A percentile compares a stretch with the other conserved stretches of the same genome.
These are phyloP conservation scores for Diadegma fenestrale DNA, from an alignment of 2,888 invertebrate species.

Conservation along the genomic window DNA sequence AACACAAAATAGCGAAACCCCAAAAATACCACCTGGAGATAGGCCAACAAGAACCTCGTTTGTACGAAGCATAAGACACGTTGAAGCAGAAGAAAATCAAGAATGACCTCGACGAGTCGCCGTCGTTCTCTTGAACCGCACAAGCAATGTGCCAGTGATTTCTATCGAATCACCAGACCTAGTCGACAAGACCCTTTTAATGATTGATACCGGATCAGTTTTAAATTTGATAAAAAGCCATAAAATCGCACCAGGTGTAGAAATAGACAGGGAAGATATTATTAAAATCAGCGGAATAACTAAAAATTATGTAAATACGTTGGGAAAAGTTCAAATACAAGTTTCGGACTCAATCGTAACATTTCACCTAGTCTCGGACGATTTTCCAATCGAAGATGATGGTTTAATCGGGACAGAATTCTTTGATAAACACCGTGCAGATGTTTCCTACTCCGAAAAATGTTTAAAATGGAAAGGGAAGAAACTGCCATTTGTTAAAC, in stretches of 20 bases:
- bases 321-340: slow-evolving; percentile 37
- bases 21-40: too few species aligned
- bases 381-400: slow-evolving; percentile 56
- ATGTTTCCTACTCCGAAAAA: slow-evolving; percentile 36
- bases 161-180: slow-evolving; percentile 10
- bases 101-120: slow-evolving; percentile 10
- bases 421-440: slow-evolving; percentile 26
- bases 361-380: slow-evolving; percentile 51
- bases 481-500: slow-evolving; percentile 44
- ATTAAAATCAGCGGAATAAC: slow-evolving; percentile 53
- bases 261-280: slow-evolving; percentile 13
- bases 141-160: slow-evolving; percentile 38
- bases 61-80: slow-evolving; percentile 16
- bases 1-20: neutral
- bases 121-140: slow-evolving; percentile 20
- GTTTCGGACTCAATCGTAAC: slow-evolving; percentile 18
- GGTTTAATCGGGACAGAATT: slow-evolving; percentile 58
- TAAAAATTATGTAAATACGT: slow-evolving; percentile 36
- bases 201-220: slow-evolving; percentile 50
- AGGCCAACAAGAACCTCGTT: neutral
- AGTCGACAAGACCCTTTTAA: slow-evolving; percentile 14
- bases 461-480: slow-evolving; percentile 43
- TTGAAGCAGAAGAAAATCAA: neutral
- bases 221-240: slow-evolving; percentile 37
- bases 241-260: slow-evolving; percentile 9